Evolutionary conservation across 2,888 invertebrate genomes (phyloP).

Genomic region (Lasioglossum malachurum): DNA sequence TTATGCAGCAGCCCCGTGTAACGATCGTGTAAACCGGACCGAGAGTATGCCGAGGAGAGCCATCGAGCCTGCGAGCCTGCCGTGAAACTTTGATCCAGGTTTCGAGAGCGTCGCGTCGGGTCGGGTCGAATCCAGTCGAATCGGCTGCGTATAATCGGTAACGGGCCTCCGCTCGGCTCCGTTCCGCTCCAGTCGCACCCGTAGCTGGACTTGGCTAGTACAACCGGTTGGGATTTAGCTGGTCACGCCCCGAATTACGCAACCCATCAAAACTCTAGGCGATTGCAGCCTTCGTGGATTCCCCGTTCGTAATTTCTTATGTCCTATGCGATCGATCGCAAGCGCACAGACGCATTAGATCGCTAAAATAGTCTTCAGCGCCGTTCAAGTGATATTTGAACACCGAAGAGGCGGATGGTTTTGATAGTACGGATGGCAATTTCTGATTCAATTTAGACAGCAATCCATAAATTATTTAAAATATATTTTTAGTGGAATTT

Average conservation of each 20-base stretch:
- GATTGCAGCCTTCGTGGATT: neutral
- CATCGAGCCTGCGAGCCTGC: conserved; percentile 7
- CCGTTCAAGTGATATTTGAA: too few species aligned
- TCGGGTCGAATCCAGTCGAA: conserved; percentile 10
- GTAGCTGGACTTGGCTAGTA: too few species aligned
- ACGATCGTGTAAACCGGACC: conserved; percentile 66
- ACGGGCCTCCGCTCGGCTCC: neutral
- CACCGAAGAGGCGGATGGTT: too few species aligned
- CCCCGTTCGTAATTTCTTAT: too few species aligned
- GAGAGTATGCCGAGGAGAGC: conserved; percentile 38
- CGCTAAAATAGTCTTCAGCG: too few species aligned
- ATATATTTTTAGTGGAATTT: too few species aligned
- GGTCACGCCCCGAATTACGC: conserved; percentile 8
- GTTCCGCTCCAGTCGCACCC: neutral
- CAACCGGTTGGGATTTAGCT: neutral
- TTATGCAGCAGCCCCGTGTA: conserved; percentile 67
- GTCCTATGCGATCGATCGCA: too few species aligned
- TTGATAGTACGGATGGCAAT: too few species aligned
- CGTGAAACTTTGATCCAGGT: conserved; percentile 60
- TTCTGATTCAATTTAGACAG: too few species aligned
- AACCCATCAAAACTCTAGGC: neutral
- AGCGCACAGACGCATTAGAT: too few species aligned
- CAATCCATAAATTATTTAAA: too few species aligned
- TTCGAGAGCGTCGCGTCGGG: conserved; percentile 13
- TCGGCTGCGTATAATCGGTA: conserved; percentile 7